These are phyloP conservation scores for Irena cyanogastra DNA, from an alignment of 2,113 vertebrate genomes.

Conservation along the genomic window DNA sequence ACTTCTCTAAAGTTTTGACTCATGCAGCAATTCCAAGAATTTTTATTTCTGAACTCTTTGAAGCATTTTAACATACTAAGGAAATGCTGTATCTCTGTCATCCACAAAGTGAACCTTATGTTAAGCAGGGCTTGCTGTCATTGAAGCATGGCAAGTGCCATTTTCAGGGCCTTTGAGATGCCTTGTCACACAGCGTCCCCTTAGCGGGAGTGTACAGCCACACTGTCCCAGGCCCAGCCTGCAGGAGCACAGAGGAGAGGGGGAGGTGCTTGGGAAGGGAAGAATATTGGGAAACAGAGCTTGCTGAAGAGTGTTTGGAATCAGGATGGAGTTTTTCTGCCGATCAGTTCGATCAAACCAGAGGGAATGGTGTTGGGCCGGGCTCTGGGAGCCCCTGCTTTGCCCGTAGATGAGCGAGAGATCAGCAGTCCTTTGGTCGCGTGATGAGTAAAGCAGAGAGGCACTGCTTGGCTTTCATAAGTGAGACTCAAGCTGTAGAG, in stretches of 20 bases:
- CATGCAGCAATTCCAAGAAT: background rate
- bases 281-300: background rate
- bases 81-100: background rate
- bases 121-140: background rate
- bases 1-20: background rate
- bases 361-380: background rate
- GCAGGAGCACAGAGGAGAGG: background rate
- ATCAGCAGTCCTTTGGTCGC: fast-evolving
- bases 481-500: background rate
- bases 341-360: fast-evolving
- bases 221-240: background rate
- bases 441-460: conserved; percentile 30
- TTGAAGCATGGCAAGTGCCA: background rate
- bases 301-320: background rate
- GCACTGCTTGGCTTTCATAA: background rate
- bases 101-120: background rate
- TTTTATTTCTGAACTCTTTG: background rate
- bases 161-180: background rate
- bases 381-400: background rate
- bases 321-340: background rate
- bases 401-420: fast-evolving
- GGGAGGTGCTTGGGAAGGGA: background rate
- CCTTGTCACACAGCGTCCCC: background rate
- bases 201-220: fast-evolving
- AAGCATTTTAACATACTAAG: background rate